These are phyloP conservation scores for Phyllostomus hastatus DNA, from an alignment of 2,113 vertebrate species.

Conservation along the genomic window DNA sequence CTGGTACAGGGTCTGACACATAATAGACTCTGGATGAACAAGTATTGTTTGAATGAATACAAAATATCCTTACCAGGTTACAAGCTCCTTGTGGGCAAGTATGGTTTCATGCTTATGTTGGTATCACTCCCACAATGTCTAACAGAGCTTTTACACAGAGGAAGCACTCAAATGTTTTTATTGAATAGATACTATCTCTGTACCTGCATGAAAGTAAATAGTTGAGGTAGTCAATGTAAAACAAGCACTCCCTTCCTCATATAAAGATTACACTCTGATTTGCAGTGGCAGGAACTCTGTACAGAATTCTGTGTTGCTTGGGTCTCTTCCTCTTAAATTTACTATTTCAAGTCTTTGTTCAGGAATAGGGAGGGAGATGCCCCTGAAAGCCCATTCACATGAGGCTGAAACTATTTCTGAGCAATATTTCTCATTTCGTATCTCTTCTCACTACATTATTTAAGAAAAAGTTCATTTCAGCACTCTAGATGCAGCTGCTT, in stretches of 20 bases:
- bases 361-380: neutral
- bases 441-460: conserved; percentile 20
- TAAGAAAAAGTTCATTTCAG: conserved; percentile 14
- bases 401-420: neutral
- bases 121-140: neutral
- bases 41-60: neutral
- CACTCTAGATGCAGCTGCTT: neutral
- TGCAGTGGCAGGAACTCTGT: conserved; percentile 11
- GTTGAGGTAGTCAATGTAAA: conserved; percentile 31
- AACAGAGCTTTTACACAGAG: neutral
- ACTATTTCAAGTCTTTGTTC: conserved; percentile 31
- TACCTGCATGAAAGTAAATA: neutral
- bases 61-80: conserved; percentile 34
- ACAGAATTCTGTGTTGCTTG: neutral
- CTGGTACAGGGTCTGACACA: neutral
- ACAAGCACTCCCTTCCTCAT: conserved; percentile 20
- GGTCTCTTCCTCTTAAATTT: conserved; percentile 25
- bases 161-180: conserved; percentile 17
- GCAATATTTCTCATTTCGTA: neutral
- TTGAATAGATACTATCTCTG: conserved; percentile 8
- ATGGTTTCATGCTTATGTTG: neutral
- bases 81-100: neutral
- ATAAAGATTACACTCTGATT: conserved; percentile 34
- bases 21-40: neutral
- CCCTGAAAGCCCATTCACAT: neutral